These are phyloP conservation scores for Kryptopterus vitreolus DNA, from an alignment of 2,797 vertebrate genomes.

Conservation along the genomic window DNA sequence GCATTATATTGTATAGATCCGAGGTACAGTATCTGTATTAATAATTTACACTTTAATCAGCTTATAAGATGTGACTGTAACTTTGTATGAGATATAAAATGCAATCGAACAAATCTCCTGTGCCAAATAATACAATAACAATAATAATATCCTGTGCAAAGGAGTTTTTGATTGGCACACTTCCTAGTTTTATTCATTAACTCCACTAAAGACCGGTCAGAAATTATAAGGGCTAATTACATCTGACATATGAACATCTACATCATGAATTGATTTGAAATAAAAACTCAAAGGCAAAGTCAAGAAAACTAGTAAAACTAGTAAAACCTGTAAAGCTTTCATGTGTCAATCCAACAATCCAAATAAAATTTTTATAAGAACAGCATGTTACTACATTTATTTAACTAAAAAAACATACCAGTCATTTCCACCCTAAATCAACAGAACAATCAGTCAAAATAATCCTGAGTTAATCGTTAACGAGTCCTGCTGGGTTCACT, in stretches of 20 bases:
- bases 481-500: not conserved
- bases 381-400: not conserved
- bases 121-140: not conserved
- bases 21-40: not conserved
- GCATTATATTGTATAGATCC: not conserved
- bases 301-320: too few relatives aligned
- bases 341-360: too few relatives aligned
- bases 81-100: not conserved
- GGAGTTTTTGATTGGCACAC: not conserved
- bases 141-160: too few relatives aligned
- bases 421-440: not conserved
- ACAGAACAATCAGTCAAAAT: not conserved
- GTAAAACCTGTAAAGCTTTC: too few relatives aligned
- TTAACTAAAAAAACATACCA: not conserved
- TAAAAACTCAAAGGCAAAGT: too few relatives aligned
- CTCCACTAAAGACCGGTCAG: not conserved
- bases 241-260: not conserved
- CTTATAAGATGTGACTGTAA: not conserved
- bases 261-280: not conserved
- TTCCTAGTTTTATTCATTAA: not conserved
- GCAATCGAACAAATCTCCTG: not conserved
- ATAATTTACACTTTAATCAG: not conserved
- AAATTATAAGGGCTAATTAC: not conserved
- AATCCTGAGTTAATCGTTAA: not conserved
- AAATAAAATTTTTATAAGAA: too few relatives aligned